phyloP scores from a whole-genome alignment of 2,113 vertebrate genomes.

The Larimichthys crocea region DNA sequence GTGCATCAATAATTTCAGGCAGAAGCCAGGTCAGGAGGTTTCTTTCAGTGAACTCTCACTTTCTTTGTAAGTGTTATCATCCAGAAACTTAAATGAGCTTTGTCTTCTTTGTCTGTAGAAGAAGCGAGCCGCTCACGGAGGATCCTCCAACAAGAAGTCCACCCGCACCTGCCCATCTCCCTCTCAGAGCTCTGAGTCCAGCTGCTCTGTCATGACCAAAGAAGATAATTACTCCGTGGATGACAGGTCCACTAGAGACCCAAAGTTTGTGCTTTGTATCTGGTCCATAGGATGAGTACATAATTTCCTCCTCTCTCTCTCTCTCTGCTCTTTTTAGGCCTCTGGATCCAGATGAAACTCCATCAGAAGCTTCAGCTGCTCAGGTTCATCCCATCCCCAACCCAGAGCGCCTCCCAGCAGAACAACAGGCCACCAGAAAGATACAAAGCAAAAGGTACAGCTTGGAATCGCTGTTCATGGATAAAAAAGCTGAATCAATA shows the following conservation, averaged over 20 bases:
- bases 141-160: constrained; percentile 43
- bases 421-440: constrained; percentile 25
- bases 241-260: constrained; percentile 38
- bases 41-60: background rate
- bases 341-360: constrained; percentile 33
- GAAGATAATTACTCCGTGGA: constrained; percentile 34
- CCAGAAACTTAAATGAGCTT: background rate
- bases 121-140: constrained; percentile 24
- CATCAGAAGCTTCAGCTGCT: constrained; percentile 21
- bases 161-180: constrained; percentile 23
- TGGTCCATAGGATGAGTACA: background rate
- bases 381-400: background rate
- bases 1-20: constrained; percentile 83
- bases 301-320: background rate
- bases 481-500: background rate
- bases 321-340: constrained; percentile 46
- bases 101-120: constrained; percentile 51
- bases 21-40: constrained; percentile 70
- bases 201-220: constrained; percentile 23
- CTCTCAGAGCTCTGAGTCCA: constrained; percentile 39
- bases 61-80: background rate
- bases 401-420: constrained; percentile 14
- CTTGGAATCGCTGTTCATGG: background rate
- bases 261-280: background rate
- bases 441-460: constrained; percentile 58